phyloP scores from a whole-genome alignment of 2,797 vertebrate genomes.

The Hirundo rustica region DNA sequence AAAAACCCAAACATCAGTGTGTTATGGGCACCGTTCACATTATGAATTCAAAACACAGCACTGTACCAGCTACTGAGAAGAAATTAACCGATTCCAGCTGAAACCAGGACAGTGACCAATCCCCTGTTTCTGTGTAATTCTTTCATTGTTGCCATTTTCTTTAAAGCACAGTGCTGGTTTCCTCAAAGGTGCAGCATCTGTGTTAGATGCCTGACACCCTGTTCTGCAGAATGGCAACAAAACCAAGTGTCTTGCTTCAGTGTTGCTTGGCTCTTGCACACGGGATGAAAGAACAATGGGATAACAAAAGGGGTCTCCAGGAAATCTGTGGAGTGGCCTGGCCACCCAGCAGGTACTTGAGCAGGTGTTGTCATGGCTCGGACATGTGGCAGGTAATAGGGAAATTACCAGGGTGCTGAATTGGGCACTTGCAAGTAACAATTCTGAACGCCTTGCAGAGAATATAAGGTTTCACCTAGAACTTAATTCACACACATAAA shows the following conservation, averaged over 20 bases:
- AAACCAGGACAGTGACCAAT: neutral
- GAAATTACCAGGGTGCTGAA: neutral
- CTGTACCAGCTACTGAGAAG: neutral
- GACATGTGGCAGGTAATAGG: fast-evolving
- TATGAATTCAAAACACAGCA: neutral
- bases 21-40: neutral
- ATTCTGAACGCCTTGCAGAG: neutral
- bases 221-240: neutral
- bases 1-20: neutral
- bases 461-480: neutral
- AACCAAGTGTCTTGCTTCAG: neutral
- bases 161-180: neutral
- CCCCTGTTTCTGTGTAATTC: neutral
- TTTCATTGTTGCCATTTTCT: neutral
- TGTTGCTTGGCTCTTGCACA: neutral
- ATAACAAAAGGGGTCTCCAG: too few species aligned
- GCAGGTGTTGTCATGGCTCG: neutral
- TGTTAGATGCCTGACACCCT: neutral
- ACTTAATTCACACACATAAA: neutral
- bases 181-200: neutral
- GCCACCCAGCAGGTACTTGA: too few species aligned
- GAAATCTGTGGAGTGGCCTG: neutral
- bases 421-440: neutral
- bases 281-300: neutral
- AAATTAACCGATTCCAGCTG: neutral